Base-by-base conservation (phyloP, 2,797 vertebrate species). In the Vultur gryphus region DNA sequence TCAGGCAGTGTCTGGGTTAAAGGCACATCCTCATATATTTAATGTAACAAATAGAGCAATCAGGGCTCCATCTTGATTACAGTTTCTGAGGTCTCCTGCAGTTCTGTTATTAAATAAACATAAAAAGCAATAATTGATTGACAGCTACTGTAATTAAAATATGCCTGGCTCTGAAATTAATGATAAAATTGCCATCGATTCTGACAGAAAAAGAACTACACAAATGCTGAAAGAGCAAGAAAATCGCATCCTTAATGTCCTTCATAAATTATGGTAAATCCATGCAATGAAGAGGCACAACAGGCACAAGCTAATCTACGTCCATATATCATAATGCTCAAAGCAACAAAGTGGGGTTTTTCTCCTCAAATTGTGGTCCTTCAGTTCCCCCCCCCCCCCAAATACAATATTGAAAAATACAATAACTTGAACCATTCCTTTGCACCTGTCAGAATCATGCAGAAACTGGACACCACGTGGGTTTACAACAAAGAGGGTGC, bases 81-180 rank as follows among this genome's bases (percentile, higher is more conserved):
- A 37, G 52, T 61, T 89, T 84, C 86, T 39, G 75, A 90, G 81
- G 29, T 67, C 88, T 95, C 93, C 86, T 77, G 75, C 75, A 80
- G 84, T 61, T 94, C 66, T 94, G 87, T 90, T 95, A 95, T 89
- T 93, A 94, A 94, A 95, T 89, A 96, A 97, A 93, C 93, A 95
- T 79, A 66, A 72, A 88, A 91, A 87, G 44, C 87, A 93, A 10
- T 89, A 92, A 89, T 2, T 91, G 89, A 95, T 58, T 86, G 87
- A 84, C 88, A 87, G 66, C 35, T 88, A 59, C 62, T 25, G 33
- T 46, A 67, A 95, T 92, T 87, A 91, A 95, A 95, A 94, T 57
- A 83, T 21, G 61, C 23, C 57, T 73, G 54, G 61, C 16, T 91
- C 57, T 58, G 52, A 89, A 94, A 89, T 85, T 35, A 78, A 89